Conservation (phyloP, 2,113 vertebrate species). For the Mastomys natalensis region DNA sequence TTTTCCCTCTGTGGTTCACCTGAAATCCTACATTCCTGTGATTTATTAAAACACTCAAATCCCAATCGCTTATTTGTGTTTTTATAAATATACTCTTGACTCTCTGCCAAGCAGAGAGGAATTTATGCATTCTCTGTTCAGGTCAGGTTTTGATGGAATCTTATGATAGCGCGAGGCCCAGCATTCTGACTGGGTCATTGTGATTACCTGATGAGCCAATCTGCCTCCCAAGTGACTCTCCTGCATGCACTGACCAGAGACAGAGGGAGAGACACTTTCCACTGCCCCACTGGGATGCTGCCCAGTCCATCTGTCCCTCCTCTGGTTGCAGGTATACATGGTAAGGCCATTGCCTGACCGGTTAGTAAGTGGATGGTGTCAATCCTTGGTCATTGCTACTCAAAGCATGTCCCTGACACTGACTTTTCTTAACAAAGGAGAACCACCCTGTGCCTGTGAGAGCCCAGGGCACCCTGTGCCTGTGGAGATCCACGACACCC, state of each 20-base stretch:
- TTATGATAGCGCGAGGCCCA: accelerated
- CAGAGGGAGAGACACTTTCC: too few species aligned
- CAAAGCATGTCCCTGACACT: too few species aligned
- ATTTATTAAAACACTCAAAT: background rate
- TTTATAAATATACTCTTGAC: background rate
- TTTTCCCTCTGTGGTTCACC: background rate
- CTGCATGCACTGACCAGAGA: background rate
- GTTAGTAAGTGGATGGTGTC: too few species aligned
- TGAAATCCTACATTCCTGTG: background rate
- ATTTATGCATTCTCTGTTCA: background rate
- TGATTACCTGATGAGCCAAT: background rate
- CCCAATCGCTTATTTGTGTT: background rate
- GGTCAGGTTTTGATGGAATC: background rate
- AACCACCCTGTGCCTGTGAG: background rate
- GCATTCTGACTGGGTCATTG: accelerated
- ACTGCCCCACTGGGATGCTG: accelerated
- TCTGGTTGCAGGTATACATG: accelerated
- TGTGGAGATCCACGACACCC: background rate
- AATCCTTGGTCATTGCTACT: background rate
- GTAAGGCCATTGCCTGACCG: accelerated
- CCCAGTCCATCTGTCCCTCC: background rate
- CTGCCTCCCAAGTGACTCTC: background rate
- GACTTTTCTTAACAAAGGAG: background rate
- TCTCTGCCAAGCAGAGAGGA: background rate
- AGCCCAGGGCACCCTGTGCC: background rate